A percentile compares a stretch with the other conserved stretches of the same genome.
Evolutionary conservation across 2,888 invertebrate genomes (phyloP).

Genomic region (Eucera pruinosa): DNA sequence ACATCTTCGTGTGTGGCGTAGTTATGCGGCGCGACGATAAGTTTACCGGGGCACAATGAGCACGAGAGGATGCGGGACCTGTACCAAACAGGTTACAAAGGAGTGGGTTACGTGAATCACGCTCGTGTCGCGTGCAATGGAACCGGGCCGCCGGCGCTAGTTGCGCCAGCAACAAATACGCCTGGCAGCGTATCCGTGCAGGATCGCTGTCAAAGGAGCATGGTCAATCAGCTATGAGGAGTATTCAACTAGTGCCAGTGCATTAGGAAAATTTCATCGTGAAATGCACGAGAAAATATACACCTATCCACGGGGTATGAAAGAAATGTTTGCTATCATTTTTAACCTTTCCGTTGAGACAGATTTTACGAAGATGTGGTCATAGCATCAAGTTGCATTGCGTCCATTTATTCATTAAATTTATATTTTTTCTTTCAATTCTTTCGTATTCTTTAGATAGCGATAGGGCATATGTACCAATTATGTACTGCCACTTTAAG

Average conservation of each 20-base stretch:
- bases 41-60: constrained; percentile 49
- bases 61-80: constrained; percentile 60
- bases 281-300: background rate
- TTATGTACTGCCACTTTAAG: too few species aligned
- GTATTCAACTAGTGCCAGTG: background rate
- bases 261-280: background rate
- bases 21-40: constrained; percentile 46
- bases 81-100: constrained; percentile 63
- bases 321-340: background rate
- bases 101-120: constrained; percentile 70
- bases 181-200: constrained; percentile 17
- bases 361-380: too few species aligned
- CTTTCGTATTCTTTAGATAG: too few species aligned
- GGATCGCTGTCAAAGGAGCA: constrained; percentile 32
- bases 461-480: too few species aligned
- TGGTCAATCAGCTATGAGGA: constrained; percentile 25
- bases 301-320: background rate
- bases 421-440: too few species aligned
- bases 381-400: too few species aligned
- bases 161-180: constrained; percentile 29
- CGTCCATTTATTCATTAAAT: too few species aligned
- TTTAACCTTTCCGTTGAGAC: too few species aligned
- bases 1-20: constrained; percentile 26
- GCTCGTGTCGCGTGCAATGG: constrained; percentile 63
- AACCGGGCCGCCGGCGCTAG: constrained; percentile 40